Base-by-base conservation (phyloP, 2,888 invertebrate genomes). In the Volucella inflata region DNA sequence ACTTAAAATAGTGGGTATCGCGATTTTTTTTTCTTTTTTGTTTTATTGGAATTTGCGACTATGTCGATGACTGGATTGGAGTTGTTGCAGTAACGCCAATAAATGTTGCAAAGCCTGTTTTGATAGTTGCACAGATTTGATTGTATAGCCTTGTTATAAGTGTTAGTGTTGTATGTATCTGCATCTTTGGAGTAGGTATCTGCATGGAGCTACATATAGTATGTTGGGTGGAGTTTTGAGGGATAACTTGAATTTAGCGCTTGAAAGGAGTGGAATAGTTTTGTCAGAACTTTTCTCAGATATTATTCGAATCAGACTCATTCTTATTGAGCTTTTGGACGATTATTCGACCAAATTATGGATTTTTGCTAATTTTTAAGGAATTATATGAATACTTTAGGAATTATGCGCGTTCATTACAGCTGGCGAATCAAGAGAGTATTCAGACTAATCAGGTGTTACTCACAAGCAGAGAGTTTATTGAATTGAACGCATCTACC, bases 61-160 rank as follows among this genome's bases (percentile, higher is more conserved):
- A 6, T 30, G 6, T 6, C 4, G 0, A n/a, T 30, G 30, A 6
- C 30, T 0, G 6, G 30, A 4, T 17, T 40, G 70, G 21, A 38
- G 74, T 64, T 46, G 12, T 60, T 40, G 64, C 10, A 48, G 57
- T 62, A 70, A 42, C 57, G 51, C 50, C 17, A 40, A 68, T 38
- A 48, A 80, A 81, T 70, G 85, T 77, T 72, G 85, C 68, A 72
- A 68, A 85, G 72, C 85, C 85, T 81, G 85, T 85, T 85, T 84
- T 80, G 59, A 75, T 21, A 62, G 70, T 53, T 71, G 62, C 59
- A 72, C 65, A 67, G 38, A 67, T 65, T 67, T 51, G 12, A 44
- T n/a, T 17, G 21, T 40, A 53, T 48, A 8, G 17, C 21, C 42
- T 55, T 17, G 50, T 14, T 16, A 16, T 59, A 36, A 17, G 36